These are phyloP conservation scores for Heliocidaris erythrogramma DNA, from an alignment of 35 echinoderm and acorn worm genomes.

Conservation along the genomic window DNA sequence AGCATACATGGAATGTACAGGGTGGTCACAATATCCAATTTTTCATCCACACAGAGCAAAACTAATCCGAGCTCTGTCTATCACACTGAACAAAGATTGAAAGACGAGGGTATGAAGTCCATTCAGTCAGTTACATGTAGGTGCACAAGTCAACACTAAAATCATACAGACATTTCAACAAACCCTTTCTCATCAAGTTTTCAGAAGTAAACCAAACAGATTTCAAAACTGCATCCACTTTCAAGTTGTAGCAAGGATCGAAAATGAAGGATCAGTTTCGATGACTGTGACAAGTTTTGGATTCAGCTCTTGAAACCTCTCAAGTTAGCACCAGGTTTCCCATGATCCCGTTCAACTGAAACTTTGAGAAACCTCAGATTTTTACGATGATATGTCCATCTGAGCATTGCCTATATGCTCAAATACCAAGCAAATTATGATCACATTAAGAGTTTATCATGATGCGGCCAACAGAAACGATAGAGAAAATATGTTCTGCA, in stretches of 20 bases:
- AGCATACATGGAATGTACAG: neutral
- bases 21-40: neutral
- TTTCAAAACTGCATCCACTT: neutral
- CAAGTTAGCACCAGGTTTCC: no score
- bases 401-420: neutral
- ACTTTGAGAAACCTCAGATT: neutral
- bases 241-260: neutral
- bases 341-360: no score
- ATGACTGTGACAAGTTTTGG: no score
- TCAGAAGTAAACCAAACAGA: neutral
- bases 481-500: neutral
- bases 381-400: neutral
- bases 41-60: neutral
- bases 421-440: neutral
- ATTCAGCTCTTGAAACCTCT: no score
- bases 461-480: neutral
- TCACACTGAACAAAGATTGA: neutral
- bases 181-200: neutral
- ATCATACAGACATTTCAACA: no score
- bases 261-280: neutral
- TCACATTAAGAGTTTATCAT: neutral
- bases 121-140: neutral
- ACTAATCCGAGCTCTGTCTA: neutral
- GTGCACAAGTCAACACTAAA: neutral
- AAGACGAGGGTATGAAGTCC: neutral